phyloP scores from a whole-genome alignment of 2,797 vertebrate genomes.

The Australoheros facetus region DNA sequence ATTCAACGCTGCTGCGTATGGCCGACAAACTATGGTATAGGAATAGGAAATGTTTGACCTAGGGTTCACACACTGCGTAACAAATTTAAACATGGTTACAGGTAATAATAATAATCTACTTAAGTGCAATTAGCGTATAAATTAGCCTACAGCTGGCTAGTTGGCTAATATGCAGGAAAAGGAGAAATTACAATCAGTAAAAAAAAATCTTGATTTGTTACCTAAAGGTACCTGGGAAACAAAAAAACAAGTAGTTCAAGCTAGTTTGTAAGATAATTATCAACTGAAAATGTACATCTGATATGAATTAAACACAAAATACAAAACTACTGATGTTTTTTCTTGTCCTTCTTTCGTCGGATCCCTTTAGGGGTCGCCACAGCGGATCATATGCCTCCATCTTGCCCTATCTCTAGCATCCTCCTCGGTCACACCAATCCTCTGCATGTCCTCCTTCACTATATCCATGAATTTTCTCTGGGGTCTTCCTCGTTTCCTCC shows the following conservation, averaged over 20 bases:
- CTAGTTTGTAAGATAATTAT: no score
- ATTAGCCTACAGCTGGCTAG: background rate
- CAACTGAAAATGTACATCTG: no score
- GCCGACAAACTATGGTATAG: background rate
- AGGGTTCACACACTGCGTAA: background rate
- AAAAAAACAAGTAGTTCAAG: no score
- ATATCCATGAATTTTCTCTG: background rate
- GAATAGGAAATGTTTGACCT: background rate
- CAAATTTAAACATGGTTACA: background rate
- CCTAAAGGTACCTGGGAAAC: no score
- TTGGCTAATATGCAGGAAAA: background rate
- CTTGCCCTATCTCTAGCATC: fast-evolving
- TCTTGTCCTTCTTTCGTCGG: background rate
- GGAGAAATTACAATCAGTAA: no score
- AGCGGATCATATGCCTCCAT: background rate
- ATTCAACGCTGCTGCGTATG: background rate
- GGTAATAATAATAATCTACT: background rate
- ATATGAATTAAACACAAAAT: no score
- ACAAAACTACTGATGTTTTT: background rate
- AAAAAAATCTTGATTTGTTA: no score
- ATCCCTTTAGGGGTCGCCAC: background rate
- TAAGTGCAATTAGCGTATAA: background rate
- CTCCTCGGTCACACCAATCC: background rate
- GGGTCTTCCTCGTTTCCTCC: background rate
- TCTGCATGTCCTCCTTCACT: no score